Evolutionary conservation across 2,797 vertebrate species (phyloP), one percentile per base, ranked within the genome.

Genomic region (Yasuhikotakia modesta): DNA sequence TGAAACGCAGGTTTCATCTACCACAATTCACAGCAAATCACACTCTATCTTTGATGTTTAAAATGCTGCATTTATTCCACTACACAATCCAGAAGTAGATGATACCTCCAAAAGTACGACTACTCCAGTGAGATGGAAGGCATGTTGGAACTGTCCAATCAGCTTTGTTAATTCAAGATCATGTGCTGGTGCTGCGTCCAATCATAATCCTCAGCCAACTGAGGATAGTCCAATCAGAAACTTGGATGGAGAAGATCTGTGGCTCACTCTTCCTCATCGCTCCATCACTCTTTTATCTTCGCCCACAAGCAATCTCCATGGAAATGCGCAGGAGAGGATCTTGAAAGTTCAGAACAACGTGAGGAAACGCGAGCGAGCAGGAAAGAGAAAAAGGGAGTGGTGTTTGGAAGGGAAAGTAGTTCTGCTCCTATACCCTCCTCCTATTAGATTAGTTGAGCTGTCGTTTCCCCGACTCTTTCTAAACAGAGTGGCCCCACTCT

Each of bases 391-490:
- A 61, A 63, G 67, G 50, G 30, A 79, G 66, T 35, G 72, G 68
- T 64, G 48, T 61, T 60, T 60, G 65, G 32, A 45, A 46, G 76
- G 45, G 61, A 46, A 60, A 77, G 70, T 84, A 87, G 87, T 86
- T 89, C 87, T 72, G 84, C 85, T 87, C 85, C 86, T 10, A 76
- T 50, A 76, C 88, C 87, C 88, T 86, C 87, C 89, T 89, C 86
- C 90, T 90, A 88, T 69, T 85, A 71, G 90, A 91, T n/a, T 87
- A 90, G 86, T 89, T 88, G 87, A 90, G 86, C 86, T 81, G 86
- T 87, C 87, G 88, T 90, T 86, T 88, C n/a, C 82, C 89, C 89
- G 90, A 90, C n/a, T n/a, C n/a, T 30, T 89, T 91, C 86, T 78
- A 76, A 90, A 85, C 84, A 84, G 87, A 88, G 87, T 87, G 89